phyloP scores from a whole-genome alignment of 2,113 vertebrate genomes.

The Leptocoma aspasia region DNA sequence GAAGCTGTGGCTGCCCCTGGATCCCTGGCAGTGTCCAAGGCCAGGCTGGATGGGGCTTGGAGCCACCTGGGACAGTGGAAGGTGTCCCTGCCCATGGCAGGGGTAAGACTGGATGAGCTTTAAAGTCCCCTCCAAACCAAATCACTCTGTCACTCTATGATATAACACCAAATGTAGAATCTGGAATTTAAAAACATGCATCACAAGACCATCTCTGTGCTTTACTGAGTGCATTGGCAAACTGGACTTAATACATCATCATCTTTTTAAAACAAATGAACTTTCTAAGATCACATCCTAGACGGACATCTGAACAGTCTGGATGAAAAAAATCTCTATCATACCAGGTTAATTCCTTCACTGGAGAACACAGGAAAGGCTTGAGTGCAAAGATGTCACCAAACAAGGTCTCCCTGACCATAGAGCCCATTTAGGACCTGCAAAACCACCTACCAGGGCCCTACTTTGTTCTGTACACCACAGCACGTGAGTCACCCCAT shows the following conservation, averaged over 20 bases:
- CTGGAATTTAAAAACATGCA: neutral
- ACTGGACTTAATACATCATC: neutral
- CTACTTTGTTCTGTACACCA: neutral
- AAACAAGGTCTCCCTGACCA: neutral
- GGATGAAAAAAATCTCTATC: neutral
- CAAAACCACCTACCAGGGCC: neutral
- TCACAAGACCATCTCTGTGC: neutral
- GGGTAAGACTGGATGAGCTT: neutral
- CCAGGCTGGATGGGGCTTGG: fast-evolving
- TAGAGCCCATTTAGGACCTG: neutral
- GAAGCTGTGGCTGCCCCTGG: neutral
- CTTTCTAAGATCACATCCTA: neutral
- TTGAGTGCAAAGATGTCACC: neutral
- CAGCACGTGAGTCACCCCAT: neutral
- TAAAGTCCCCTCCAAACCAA: neutral
- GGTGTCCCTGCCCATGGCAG: neutral
- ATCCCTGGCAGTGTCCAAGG: neutral
- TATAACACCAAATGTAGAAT: neutral
- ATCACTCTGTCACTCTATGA: neutral
- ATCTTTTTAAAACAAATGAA: neutral
- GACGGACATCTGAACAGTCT: neutral
- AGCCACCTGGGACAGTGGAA: fast-evolving
- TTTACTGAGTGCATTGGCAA: neutral
- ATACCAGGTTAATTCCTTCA: neutral
- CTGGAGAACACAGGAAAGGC: neutral